These are phyloP conservation scores for Smutsia temminckii DNA, from an alignment of 2,797 vertebrate genomes.

Conservation along the genomic window DNA sequence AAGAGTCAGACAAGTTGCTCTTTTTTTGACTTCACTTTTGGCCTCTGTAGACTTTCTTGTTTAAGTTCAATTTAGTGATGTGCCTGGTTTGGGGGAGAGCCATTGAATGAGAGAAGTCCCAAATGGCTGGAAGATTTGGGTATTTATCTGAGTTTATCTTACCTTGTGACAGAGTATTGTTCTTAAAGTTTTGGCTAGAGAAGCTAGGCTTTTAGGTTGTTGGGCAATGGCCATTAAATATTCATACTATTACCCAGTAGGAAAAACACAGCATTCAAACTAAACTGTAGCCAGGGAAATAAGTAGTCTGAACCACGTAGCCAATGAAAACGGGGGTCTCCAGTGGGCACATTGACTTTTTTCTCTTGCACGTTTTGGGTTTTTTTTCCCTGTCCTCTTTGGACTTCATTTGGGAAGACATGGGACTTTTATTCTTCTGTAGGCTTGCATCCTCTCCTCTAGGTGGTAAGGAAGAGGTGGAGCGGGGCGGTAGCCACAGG, in stretches of 20 bases:
- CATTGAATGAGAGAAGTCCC: neutral
- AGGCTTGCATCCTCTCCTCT: neutral
- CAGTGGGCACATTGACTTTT: neutral
- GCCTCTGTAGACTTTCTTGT: neutral
- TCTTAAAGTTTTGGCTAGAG: neutral
- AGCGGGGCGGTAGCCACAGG: accelerated
- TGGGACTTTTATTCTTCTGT: neutral
- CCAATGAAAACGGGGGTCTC: neutral
- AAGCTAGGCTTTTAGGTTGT: neutral
- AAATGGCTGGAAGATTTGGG: neutral
- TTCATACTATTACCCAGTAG: neutral
- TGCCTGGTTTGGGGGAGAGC: neutral
- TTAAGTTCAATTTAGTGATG: neutral
- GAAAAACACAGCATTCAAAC: neutral
- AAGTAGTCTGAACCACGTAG: neutral
- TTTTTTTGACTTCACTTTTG: neutral
- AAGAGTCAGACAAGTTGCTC: neutral
- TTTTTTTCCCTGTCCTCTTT: neutral
- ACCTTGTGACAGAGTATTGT: neutral
- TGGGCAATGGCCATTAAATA: neutral
- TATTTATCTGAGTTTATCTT: neutral
- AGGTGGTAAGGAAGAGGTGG: neutral
- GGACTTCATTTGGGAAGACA: neutral
- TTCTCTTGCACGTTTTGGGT: neutral
- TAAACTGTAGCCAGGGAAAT: neutral